Evolutionary conservation across 2,888 invertebrate species (phyloP), one percentile per base, ranked within the genome.

Genomic region (Trichacis sp.): DNA sequence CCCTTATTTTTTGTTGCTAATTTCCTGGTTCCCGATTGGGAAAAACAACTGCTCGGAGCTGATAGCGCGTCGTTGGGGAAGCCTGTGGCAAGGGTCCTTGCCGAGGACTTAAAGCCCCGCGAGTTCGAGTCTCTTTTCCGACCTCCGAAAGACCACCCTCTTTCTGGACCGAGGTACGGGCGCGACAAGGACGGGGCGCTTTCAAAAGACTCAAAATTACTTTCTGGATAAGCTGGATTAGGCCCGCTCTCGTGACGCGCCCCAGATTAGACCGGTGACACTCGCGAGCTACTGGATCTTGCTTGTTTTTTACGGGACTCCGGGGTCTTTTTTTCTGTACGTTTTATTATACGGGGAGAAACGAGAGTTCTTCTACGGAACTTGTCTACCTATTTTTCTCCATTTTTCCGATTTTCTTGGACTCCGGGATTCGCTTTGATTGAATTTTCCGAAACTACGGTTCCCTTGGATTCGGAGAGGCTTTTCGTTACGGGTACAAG

Each of bases 161-260:
- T 47, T 60, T 65, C 64, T 66, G 61, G 69, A 64, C 63, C 55
- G 64, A 61, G 58, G 57, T 69, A 60, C 59, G 66, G 55, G 46
- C 11, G 14, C 18, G 14, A 24, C 24, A 24, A 64, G 60, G 73
- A 68, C 52, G 50, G 75, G 68, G 69, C 75, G 77, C 77, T 87
- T 87, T 88, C 85, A 88, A 87, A 88, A 87, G 87, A 87, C 87
- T 87, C 87, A 87, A 87, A 88, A 88, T 88, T 88, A 87, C 88
- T 88, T 87, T 87, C 87, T 86, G 87, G 87, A 87, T 87, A 87
- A 87, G 88, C 87, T 87, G 87, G 87, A 87, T 87, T 87, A 87
- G 87, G 85, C 85, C 85, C 85, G 85, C 80, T 79, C 80, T 78
- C 80, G 77, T 77, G 76, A 78, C 77, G 77, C 79, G 78, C 75